Evolutionary conservation across 2,797 vertebrate species (phyloP), one percentile per base, ranked within the genome.

Genomic region (Danio aesculapii): DNA sequence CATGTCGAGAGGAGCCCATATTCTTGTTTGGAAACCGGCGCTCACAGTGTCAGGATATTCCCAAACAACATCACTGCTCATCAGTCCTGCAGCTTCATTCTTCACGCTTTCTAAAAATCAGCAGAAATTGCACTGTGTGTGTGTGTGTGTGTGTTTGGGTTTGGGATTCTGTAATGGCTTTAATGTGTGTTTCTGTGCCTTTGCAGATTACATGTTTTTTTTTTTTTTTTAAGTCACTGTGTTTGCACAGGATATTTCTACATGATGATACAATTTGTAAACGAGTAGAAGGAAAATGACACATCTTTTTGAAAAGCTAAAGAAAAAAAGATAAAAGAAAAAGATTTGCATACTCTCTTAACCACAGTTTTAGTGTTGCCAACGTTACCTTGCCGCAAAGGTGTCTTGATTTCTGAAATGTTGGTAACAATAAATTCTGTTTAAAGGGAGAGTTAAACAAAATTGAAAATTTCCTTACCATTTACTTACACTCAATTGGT

Each of bases 11-110:
- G 57, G 57, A 47, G 68, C 43, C 43, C 41, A 68, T 55, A 64
- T 72, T 62, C 59, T 53, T 71, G 59, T 73, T 63, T 80, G 78
- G 61, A 73, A 72, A 73, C 62, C 17, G 19, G 50, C 66, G 55
- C 50, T 58, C 41, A 41, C 12, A 43, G 77, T 57, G 58, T 64
- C 49, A 55, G 14, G 59, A 79, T 72, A 72, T 72, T 79, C 69
- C 59, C 68, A n/a, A 64, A 79, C 58, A 71, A 63, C 68, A 64
- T 72, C 59, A 71, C 61, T 80, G 53, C 52, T 73, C 50, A 39
- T 64, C 49, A 44, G 58, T 53, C 39, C 55, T 46, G 21, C 59
- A n/a, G 39, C 41, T 53, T 50, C 10, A 70, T 79, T 70, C 57
- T 41, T 55, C 17, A 55, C 10, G 21, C 7, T 62, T 62, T 53